Conservation (phyloP, 2,888 invertebrate species). For the Ceraclea dissimilis region DNA sequence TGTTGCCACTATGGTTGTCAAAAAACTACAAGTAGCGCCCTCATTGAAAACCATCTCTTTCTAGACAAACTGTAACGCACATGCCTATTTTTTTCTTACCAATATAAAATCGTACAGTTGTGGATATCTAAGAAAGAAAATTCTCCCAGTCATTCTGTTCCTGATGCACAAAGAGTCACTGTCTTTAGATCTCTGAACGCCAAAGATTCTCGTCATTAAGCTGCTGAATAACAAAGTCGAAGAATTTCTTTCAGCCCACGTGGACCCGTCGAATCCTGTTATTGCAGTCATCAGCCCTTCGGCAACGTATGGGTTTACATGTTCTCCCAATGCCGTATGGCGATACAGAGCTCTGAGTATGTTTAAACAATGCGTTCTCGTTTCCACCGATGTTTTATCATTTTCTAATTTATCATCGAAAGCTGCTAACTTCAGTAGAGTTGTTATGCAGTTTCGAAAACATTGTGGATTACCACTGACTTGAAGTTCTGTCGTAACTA, state of each 20-base stretch:
- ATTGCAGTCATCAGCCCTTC: constrained; percentile 66
- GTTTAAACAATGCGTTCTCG: constrained; percentile 76
- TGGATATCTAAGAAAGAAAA: constrained; percentile 68
- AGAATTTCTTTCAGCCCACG: constrained; percentile 82
- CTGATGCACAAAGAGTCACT: constrained; percentile 51
- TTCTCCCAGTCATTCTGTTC: constrained; percentile 65
- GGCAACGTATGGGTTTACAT: constrained; percentile 59
- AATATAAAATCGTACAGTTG: constrained; percentile 49
- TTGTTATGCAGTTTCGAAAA: constrained; percentile 51
- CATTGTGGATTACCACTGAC: constrained; percentile 48
- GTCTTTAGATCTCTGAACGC: constrained; percentile 61
- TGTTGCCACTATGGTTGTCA: no score
- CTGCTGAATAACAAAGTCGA: constrained; percentile 79
- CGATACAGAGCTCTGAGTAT: constrained; percentile 75
- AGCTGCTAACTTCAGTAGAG: constrained; percentile 43
- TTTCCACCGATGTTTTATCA: constrained; percentile 35
- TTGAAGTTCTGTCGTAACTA: constrained; percentile 66
- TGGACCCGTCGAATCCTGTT: constrained; percentile 60
- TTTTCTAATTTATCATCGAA: constrained; percentile 28
- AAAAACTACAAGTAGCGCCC: no score
- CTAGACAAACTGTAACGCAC: no score
- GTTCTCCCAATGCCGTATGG: constrained; percentile 67
- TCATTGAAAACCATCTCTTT: no score
- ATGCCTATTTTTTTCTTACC: constrained; percentile 31
- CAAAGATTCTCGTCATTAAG: constrained; percentile 79